These are phyloP conservation scores for Chascanopsetta lugubris DNA, from an alignment of 2,113 vertebrate species.

Conservation along the genomic window DNA sequence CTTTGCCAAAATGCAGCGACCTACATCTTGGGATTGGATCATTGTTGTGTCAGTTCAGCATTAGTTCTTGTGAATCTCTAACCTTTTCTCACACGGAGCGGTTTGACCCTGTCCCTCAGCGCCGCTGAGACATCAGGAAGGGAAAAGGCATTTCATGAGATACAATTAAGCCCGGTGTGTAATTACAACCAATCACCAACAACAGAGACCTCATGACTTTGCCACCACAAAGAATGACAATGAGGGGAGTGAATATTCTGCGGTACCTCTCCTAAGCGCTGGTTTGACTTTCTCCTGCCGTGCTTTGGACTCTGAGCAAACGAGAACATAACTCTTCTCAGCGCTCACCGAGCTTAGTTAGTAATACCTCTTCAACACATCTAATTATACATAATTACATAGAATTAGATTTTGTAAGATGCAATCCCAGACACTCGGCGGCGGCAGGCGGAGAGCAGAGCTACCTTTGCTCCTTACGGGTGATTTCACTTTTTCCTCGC, in stretches of 20 bases:
- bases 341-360: not conserved
- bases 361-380: not conserved
- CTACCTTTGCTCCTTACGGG: conserved; percentile 62
- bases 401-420: not conserved
- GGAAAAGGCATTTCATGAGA: not conserved
- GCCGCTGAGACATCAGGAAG: conserved; percentile 17
- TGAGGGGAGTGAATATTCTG: not conserved
- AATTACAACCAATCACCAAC: not conserved
- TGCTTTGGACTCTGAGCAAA: conserved; percentile 51
- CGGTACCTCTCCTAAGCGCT: conserved; percentile 46
- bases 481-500: conserved; percentile 40
- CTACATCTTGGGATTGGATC: conserved; percentile 11
- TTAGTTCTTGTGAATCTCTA: conserved; percentile 18
- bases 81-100: conserved; percentile 51
- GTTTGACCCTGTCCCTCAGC: conserved; percentile 39
- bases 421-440: not conserved
- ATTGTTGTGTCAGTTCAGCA: conserved; percentile 19
- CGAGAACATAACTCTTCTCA: not conserved
- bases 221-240: conserved; percentile 1
- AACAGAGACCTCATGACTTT: not conserved
- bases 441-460: conserved; percentile 12
- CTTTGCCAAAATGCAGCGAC: not conserved
- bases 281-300: conserved; percentile 52
- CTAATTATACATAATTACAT: not conserved
- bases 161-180: no score